phyloP scores from a whole-genome alignment of 2,113 vertebrate genomes.

The Neoarius graeffei region DNA sequence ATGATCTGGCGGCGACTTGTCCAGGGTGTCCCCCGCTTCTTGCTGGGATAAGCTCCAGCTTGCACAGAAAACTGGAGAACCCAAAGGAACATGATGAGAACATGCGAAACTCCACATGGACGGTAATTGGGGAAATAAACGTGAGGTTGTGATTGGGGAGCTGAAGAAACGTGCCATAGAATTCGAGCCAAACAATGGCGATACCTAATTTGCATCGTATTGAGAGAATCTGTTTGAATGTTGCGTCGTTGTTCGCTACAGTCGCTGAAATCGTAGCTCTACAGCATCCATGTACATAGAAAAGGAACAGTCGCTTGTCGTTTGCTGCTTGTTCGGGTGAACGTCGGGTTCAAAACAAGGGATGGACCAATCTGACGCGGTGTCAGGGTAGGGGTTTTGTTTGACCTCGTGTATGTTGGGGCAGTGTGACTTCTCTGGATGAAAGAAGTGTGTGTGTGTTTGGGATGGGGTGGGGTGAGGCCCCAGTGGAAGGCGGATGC shows the following conservation, averaged over 20 bases:
- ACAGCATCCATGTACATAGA: too few relatives aligned
- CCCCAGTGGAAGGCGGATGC: slow-evolving; percentile 27
- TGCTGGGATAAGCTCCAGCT: too few relatives aligned
- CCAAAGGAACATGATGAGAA: background rate
- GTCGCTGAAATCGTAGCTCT: too few relatives aligned
- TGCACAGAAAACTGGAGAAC: background rate
- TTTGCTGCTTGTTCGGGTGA: too few relatives aligned
- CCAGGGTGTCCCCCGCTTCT: too few relatives aligned
- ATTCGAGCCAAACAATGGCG: too few relatives aligned
- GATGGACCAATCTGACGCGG: background rate
- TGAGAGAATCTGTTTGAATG: background rate
- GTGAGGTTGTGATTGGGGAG: background rate
- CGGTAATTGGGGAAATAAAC: background rate
- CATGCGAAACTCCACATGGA: background rate
- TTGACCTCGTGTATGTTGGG: background rate
- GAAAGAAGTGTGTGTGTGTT: background rate
- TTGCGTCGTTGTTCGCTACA: background rate
- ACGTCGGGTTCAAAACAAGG: background rate
- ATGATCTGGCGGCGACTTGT: too few relatives aligned
- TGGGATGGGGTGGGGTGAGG: slow-evolving; percentile 5
- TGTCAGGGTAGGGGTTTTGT: background rate
- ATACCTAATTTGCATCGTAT: background rate
- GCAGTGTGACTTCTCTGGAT: background rate
- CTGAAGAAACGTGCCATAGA: background rate
- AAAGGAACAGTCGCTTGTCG: background rate